These are phyloP conservation scores for Bombus breviceps DNA, from an alignment of 1,140 invertebrate genomes.

Conservation along the genomic window DNA sequence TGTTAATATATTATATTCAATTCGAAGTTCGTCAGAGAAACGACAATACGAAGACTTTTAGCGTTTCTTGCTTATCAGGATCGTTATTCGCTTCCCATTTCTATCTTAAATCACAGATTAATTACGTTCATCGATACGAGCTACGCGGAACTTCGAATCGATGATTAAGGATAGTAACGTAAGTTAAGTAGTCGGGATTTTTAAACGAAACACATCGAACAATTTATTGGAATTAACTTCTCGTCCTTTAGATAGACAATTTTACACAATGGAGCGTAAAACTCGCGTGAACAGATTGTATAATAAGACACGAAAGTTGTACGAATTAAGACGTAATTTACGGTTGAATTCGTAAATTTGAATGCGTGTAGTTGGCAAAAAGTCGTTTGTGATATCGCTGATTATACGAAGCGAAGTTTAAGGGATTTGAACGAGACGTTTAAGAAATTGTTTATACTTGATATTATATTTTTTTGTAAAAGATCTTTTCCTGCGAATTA, in stretches of 20 bases:
- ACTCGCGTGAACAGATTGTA: not conserved
- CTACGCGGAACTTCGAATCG: not conserved
- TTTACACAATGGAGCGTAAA: too few species aligned
- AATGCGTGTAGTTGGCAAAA: not conserved
- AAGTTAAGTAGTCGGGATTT: conserved; percentile 4
- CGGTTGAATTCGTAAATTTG: not conserved
- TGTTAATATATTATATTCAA: not conserved
- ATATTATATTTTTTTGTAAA: conserved; percentile 38
- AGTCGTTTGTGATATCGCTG: not conserved
- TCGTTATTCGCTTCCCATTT: too few species aligned
- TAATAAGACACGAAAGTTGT: not conserved
- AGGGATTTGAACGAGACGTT: not conserved
- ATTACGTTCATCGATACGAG: not conserved
- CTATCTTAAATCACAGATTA: not conserved
- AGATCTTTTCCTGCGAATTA: conserved; percentile 27
- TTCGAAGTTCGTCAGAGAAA: not conserved
- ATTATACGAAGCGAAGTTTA: not conserved
- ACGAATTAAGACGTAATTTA: not conserved
- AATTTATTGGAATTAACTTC: not conserved
- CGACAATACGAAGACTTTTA: not conserved
- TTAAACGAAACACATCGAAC: not conserved
- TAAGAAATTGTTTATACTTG: conserved; percentile 16
- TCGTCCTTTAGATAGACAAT: not conserved
- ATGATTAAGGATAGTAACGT: not conserved
- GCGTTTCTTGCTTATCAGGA: not conserved